Percentiles rank a stretch among this genome's conserved stretches.
Evolutionary conservation across 2,113 vertebrate species (phyloP).

Genomic region (Megaceryle maxima): DNA sequence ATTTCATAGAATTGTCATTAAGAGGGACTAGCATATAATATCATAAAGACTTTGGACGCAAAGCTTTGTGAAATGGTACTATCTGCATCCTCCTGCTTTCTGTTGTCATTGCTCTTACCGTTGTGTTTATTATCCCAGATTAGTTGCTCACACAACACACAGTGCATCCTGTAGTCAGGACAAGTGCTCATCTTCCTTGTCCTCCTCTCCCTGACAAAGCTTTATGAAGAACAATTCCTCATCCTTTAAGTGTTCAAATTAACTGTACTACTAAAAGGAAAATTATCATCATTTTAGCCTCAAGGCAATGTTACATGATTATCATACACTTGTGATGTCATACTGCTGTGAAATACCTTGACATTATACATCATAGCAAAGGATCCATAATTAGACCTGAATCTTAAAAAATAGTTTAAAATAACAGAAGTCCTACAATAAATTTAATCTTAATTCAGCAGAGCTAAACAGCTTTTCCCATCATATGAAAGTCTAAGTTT

Average conservation of each 20-base stretch:
- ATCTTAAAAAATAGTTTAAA: neutral
- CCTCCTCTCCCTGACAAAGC: neutral
- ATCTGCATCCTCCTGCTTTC: neutral
- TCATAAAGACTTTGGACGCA: neutral
- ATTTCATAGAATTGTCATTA: neutral
- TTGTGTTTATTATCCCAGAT: neutral
- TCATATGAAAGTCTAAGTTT: neutral
- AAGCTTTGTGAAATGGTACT: neutral
- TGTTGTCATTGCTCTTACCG: neutral
- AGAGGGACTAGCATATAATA: neutral
- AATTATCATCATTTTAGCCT: neutral
- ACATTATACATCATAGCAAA: neutral
- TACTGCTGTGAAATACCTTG: neutral
- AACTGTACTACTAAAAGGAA: neutral
- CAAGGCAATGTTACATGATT: neutral
- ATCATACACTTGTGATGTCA: neutral
- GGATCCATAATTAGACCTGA: neutral
- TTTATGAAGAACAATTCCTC: neutral
- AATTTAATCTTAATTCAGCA: neutral
- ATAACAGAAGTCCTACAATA: neutral
- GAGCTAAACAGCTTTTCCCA: neutral
- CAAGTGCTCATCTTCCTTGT: neutral
- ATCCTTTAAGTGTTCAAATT: neutral
- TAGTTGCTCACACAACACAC: neutral
- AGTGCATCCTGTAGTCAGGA: neutral